Evolutionary conservation across 2,888 invertebrate genomes (phyloP).

Genomic region (Serrognathus titanus): DNA sequence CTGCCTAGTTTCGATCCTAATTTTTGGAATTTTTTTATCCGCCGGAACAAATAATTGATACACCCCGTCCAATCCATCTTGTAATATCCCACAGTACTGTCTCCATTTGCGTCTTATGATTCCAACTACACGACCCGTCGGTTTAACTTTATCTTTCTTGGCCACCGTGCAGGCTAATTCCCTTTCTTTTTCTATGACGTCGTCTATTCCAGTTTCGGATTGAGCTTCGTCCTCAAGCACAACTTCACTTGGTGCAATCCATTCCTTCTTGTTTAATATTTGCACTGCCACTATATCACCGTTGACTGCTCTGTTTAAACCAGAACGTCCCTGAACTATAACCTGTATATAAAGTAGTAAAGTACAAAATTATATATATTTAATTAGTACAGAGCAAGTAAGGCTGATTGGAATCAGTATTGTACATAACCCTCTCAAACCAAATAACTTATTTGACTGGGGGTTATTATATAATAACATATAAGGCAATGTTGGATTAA

Average conservation of each 20-base stretch:
- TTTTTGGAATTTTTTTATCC: slow-evolving; percentile 89
- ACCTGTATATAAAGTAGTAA: slow-evolving; percentile 53
- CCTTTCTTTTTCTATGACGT: slow-evolving; percentile 59
- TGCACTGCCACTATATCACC: slow-evolving; percentile 92
- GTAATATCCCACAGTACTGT: slow-evolving; percentile 95
- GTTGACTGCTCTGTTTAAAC: slow-evolving; percentile 91
- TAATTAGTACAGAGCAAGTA: not conserved
- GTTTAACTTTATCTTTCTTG: slow-evolving; percentile 42
- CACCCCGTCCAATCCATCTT: slow-evolving; percentile 59
- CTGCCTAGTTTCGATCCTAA: slow-evolving; percentile 93
- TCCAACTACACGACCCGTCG: slow-evolving; percentile 85
- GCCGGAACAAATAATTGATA: slow-evolving; percentile 92
- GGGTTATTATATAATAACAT: too few relatives aligned
- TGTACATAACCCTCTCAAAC: too few relatives aligned
- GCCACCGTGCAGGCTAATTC: slow-evolving; percentile 21
- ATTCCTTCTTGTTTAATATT: slow-evolving; percentile 81
- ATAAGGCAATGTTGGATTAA: too few relatives aligned
- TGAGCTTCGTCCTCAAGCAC: slow-evolving; percentile 73
- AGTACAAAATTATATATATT: not conserved
- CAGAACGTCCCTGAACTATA: slow-evolving; percentile 77
- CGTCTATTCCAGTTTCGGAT: slow-evolving; percentile 61
- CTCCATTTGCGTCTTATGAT: slow-evolving; percentile 95
- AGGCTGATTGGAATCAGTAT: too few relatives aligned
- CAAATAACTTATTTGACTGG: too few relatives aligned
- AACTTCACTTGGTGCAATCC: slow-evolving; percentile 87